Conservation (phyloP, 2,797 vertebrate species). For the Otolemur crassicaudatus region DNA sequence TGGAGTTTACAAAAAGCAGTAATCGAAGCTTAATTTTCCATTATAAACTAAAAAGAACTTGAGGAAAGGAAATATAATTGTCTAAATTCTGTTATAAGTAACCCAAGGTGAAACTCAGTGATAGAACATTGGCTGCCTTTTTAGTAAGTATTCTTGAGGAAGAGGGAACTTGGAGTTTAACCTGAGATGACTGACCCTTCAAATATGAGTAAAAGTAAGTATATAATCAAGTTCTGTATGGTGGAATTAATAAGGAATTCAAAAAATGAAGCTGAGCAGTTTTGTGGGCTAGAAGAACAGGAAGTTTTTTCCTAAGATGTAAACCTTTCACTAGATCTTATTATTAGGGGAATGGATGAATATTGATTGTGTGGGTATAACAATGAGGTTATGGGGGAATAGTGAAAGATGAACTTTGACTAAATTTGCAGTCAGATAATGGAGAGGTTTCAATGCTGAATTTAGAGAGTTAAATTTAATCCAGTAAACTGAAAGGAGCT, state of each 20-base stretch:
- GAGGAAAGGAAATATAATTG: constrained; percentile 23
- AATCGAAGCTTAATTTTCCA: constrained; percentile 38
- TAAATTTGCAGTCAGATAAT: neutral
- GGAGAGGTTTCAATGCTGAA: neutral
- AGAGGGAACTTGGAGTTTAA: neutral
- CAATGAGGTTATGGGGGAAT: neutral
- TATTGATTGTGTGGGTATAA: neutral
- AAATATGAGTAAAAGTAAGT: constrained; percentile 59
- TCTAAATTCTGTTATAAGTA: constrained; percentile 14
- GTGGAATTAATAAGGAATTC: constrained; percentile 26
- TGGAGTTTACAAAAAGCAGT: constrained; percentile 41
- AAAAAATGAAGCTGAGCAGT: neutral
- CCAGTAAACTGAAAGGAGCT: neutral
- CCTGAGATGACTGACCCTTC: constrained; percentile 42
- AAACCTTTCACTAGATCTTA: neutral
- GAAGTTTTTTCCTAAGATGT: constrained; percentile 1
- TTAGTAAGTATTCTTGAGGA: constrained; percentile 30
- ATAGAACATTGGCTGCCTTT: neutral
- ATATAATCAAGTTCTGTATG: constrained; percentile 23
- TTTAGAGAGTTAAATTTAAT: constrained; percentile 25
- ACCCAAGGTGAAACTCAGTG: neutral
- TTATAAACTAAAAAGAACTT: constrained; percentile 44
- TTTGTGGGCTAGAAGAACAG: neutral
- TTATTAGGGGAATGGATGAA: neutral
- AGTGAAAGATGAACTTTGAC: neutral